A percentile compares a stretch with the other conserved stretches of the same genome.
These are phyloP conservation scores for Gryllus bimaculatus DNA, from an alignment of 1,140 invertebrate species.

Conservation along the genomic window DNA sequence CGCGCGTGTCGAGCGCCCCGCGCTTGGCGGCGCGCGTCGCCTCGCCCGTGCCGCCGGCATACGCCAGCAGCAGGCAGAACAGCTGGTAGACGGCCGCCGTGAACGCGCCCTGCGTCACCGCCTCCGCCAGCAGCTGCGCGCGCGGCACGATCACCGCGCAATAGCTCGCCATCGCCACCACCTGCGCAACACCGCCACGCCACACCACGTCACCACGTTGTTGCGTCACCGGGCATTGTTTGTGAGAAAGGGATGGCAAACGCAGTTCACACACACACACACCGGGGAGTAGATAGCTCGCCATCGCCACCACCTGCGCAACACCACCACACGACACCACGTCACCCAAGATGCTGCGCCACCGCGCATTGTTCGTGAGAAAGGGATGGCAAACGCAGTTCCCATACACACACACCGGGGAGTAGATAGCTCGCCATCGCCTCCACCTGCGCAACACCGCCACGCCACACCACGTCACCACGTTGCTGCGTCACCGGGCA, in stretches of 20 bases:
- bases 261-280: no score
- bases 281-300: no score
- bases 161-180: conserved; percentile 43
- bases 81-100: conserved; percentile 52
- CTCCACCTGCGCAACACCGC: conserved; percentile 40
- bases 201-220: no score
- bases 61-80: conserved; percentile 46
- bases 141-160: conserved; percentile 47
- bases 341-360: no score
- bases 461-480: no score
- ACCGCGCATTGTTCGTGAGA: no score
- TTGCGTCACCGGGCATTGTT: no score
- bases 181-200: conserved; percentile 32
- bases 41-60: conserved; percentile 46
- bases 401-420: no score
- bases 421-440: conserved; percentile 41
- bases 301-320: conserved; percentile 43
- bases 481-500: no score
- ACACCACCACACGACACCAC: no score
- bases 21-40: conserved; percentile 41
- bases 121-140: conserved; percentile 48
- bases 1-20: conserved; percentile 39
- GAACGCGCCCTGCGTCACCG: conserved; percentile 47
- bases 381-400: no score
- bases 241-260: no score